Evolutionary conservation across 2,797 vertebrate species (phyloP), one percentile per base, ranked within the genome.

Genomic region (Peromyscus melanophrys): DNA sequence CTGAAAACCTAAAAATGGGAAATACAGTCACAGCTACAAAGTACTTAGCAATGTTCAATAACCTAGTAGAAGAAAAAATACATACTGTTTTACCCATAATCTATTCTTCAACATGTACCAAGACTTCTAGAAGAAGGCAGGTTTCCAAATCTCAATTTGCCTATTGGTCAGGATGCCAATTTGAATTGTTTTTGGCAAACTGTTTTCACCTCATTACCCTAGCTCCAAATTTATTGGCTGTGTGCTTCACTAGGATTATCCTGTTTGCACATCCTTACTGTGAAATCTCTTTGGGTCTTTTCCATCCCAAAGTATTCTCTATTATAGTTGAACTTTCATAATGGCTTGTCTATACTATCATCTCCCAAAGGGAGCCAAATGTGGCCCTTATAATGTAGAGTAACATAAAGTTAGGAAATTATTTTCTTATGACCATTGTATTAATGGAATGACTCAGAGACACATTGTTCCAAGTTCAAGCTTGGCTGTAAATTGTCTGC

Each of bases 181-280:
- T 17, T 93, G 83, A 96, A 85, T 19, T n/a, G 49, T 80, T 92
- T 87, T 73, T 90, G 92, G 80, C 76, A 89, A 92, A 85, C 12
- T 49, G 9, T 37, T 67, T 95, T 65, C 4, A 8, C 71, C 34
- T 55, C 25, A 43, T 4, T 81, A 80, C 81, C 12, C 27, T 17
- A 83, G 40, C 63, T 52, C 71, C 75, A 81, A 91, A 21, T 6
- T 52, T n/a, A 65, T 57, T 87, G 43, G 9, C 49, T 83, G 78
- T 71, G 34, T 49, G 40, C 29, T 83, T 88, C 91, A 80, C 87
- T 92, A 43, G 65, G 7, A 59, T 82, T 52, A 49, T 40, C 37
- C 16, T 71, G 75, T 27, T 67, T 87, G 17, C 2, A 17, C 14
- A 10, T 71, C 25, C 19, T 80, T 84, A 23, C 31, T 73, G 19